Evolutionary conservation across 35 echinoderm and acorn worm species (phyloP), one percentile per base, ranked within the genome.

Genomic region (Apostichopus parvimensis): DNA sequence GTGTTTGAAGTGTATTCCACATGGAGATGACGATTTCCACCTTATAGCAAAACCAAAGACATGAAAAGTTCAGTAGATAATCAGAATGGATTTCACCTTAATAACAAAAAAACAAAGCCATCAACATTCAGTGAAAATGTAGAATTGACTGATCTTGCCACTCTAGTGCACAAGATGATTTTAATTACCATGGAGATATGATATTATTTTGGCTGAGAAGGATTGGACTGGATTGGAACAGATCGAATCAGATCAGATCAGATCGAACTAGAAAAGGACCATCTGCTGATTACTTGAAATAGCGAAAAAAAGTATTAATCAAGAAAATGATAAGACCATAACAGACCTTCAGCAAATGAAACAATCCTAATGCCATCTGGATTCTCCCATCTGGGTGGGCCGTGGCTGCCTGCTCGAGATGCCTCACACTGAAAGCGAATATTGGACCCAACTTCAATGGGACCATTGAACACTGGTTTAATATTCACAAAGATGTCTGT

Each of bases 381-480:
- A 53, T 84, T 78, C 11, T 66, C 18, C 92, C 95, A 96, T 1
- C 87, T 57, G 6, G 93, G 95, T 34, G 77, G 80, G 5, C 61
- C 65, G 28, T 78, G 87, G 8, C 82, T 83, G 22, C 83, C 80
- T 20, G 80, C 75, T n/a, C 90, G 81, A 52, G 89, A 83, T 20
- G 77, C 84, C 60, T 93, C 60, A 73, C 95, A 96, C 23, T 93
- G 71, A 75, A 96, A 96, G 5, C 77, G 92, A 4, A 92, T 12
- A 9, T 79, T 82, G 45, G 89, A 54, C 9, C 95, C 95, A 11
- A 85, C 80, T 23, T 78, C 18, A 1, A 79, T 58, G 11, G 15
- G 57, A 1, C 75, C 90, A 52, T 71, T 94, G n/a, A 90, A 90
- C 22, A 94, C 86, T 76, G 94, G 89, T 55, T 90, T 81, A 14